Evolutionary conservation across 1,140 invertebrate genomes (phyloP), one percentile per base, ranked within the genome.

Genomic region (Triops cancriformis): DNA sequence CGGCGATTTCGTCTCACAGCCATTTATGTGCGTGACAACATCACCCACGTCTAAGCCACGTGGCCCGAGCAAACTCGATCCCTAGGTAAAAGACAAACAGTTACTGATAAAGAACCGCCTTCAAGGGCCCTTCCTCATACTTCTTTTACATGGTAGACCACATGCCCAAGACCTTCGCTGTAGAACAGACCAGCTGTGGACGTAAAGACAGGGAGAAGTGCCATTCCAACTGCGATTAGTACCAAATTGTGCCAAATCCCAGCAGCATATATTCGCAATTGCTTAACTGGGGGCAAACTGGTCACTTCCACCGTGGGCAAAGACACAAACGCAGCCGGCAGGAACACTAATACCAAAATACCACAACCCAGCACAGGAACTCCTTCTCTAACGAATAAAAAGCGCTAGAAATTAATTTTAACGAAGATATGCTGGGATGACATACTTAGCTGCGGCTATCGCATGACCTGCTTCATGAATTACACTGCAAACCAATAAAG

Each of bases 381-480:
- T 64, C 51, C 51, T 64, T 64, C 51, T 18, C 51, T 64, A 64
- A 18, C 6, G 18, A 64, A 64, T 23, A 64, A 23, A n/a, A 10
- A 5, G 18, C 0, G 14, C 10, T 64, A 64, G 6, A n/a, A 64
- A 64, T 6, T 18, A 12, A 64, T 12, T 64, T 64, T 14, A 64
- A 6, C 10, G 9, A 64, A 64, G 18, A 64, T 37, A 37, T 37
- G 23, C 51, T 64, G 10, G 1, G 14, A 64, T 10, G 2, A 18
- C 7, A 12, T 64, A 64, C 51, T 23, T 64, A 64, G 51, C 51
- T 12, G 51, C 51, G 23, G 51, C 51, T 23, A 64, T 18, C 6
- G 51, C 51, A 64, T 64, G 51, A n/a, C 51, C 51, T 64, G 51
- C 51, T 64, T 64, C 51, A 64, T 64, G 51, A 23, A 64, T 64